A percentile compares a stretch with the other conserved stretches of the same genome.
Conservation (phyloP, 2,797 vertebrate genomes). For the Echiichthys vipera region DNA sequence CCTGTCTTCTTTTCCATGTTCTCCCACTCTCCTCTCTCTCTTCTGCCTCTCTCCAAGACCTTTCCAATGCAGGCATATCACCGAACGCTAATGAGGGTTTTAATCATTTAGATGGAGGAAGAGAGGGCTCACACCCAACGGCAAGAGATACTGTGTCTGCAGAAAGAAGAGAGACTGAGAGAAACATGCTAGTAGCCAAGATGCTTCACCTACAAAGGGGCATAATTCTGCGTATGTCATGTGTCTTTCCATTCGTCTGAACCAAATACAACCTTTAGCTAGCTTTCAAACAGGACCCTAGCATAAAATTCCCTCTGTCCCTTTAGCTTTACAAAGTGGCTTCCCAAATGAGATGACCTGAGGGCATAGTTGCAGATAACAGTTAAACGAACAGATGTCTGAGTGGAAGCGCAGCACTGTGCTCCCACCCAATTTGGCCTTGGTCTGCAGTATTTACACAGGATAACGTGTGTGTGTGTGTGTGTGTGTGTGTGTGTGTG, state of each 20-base stretch:
- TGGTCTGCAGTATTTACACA: conserved; percentile 66
- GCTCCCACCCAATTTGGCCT: conserved; percentile 48
- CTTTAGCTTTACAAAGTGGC: conserved; percentile 23
- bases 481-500: conserved; percentile 34
- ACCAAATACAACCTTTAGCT: not conserved
- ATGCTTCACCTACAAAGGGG: conserved; percentile 15
- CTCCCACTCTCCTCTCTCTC: not conserved
- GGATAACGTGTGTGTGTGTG: conserved; percentile 34
- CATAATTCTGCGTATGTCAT: not conserved
- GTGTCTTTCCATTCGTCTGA: not conserved
- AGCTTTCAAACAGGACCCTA: conserved; percentile 10
- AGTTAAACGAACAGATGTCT: conserved; percentile 70
- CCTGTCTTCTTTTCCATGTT: conserved; percentile 44
- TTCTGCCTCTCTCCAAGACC: conserved; percentile 30
- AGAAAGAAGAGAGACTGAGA: conserved; percentile 31
- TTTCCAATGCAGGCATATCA: conserved; percentile 72
- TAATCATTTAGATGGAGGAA: conserved; percentile 75
- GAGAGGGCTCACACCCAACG: conserved; percentile 39
- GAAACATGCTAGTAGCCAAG: conserved; percentile 9
- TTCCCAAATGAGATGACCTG: conserved; percentile 54
- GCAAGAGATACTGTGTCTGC: conserved; percentile 44
- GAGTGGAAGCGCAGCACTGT: conserved; percentile 35
- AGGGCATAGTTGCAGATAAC: conserved; percentile 49
- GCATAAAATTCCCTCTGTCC: conserved; percentile 1
- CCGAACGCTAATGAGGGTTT: conserved; percentile 75